Percentiles rank a stretch among this genome's conserved stretches.
Evolutionary conservation across 2,113 vertebrate species (phyloP).

Genomic region (Heterotilapia buettikoferi): DNA sequence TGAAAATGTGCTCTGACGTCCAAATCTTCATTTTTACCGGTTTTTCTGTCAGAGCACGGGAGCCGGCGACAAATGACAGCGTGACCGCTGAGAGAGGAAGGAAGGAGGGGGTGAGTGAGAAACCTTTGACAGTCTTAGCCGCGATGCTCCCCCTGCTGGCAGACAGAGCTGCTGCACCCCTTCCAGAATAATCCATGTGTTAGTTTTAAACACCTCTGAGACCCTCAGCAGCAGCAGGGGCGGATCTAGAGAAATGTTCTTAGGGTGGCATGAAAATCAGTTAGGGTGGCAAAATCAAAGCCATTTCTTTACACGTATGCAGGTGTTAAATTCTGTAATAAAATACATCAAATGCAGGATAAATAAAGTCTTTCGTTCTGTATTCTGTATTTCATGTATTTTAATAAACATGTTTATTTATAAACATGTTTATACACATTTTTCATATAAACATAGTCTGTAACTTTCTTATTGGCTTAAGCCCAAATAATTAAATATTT

Average conservation of each 20-base stretch:
- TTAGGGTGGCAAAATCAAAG: neutral
- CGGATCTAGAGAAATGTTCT: neutral
- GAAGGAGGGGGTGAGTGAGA: neutral
- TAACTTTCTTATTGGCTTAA: neutral
- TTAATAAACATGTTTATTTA: neutral
- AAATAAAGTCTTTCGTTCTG: neutral
- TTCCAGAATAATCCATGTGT: neutral
- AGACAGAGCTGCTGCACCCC: neutral
- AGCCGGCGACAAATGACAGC: constrained; percentile 23
- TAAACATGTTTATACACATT: neutral
- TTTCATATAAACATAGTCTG: neutral
- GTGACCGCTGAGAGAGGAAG: constrained; percentile 24
- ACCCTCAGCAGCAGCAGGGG: neutral
- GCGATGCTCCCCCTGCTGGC: neutral
- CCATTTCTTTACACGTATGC: neutral
- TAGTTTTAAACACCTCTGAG: neutral
- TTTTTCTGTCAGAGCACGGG: constrained; percentile 10
- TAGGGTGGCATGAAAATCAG: neutral
- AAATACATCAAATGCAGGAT: neutral
- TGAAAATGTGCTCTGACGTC: constrained; percentile 76
- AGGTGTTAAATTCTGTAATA: neutral
- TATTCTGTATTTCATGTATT: neutral
- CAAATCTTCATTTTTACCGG: constrained; percentile 73
- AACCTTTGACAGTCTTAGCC: neutral
- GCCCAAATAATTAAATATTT: neutral